Evolutionary conservation across 2,888 invertebrate species (phyloP).

Genomic region (Pharmacophagus antenor): DNA sequence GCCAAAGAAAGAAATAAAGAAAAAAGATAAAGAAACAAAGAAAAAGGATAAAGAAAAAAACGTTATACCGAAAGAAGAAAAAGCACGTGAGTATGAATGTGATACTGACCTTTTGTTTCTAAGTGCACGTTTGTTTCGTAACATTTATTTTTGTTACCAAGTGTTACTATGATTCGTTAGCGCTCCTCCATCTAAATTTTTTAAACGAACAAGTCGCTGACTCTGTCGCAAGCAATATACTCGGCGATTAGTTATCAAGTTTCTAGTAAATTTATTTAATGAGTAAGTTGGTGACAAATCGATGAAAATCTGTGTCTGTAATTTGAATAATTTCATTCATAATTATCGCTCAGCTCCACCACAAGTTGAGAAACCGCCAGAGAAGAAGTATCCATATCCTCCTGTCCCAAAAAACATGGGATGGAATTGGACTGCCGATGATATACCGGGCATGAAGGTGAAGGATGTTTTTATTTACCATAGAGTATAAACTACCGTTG

Average conservation of each 20-base stretch:
- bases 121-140: not conserved
- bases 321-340: not conserved
- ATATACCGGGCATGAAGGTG: conserved; percentile 71
- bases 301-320: not conserved
- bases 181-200: no score
- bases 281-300: not conserved
- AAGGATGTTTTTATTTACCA: not conserved
- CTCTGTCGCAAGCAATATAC: no score
- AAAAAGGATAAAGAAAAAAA: conserved; percentile 56
- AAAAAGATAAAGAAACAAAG: conserved; percentile 48
- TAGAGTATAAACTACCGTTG: not conserved
- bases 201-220: no score
- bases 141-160: not conserved
- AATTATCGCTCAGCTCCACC: conserved; percentile 37
- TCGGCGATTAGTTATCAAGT: no score
- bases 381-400: conserved; percentile 56
- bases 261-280: not conserved
- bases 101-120: conserved; percentile 6
- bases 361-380: conserved; percentile 45
- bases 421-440: conserved; percentile 74
- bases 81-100: conserved; percentile 43
- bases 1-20: conserved; percentile 39
- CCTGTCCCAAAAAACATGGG: conserved; percentile 69
- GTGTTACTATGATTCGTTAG: not conserved
- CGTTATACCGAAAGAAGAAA: conserved; percentile 40